Base-by-base conservation (phyloP, 2,888 invertebrate genomes). In the Drosophila monieri region DNA sequence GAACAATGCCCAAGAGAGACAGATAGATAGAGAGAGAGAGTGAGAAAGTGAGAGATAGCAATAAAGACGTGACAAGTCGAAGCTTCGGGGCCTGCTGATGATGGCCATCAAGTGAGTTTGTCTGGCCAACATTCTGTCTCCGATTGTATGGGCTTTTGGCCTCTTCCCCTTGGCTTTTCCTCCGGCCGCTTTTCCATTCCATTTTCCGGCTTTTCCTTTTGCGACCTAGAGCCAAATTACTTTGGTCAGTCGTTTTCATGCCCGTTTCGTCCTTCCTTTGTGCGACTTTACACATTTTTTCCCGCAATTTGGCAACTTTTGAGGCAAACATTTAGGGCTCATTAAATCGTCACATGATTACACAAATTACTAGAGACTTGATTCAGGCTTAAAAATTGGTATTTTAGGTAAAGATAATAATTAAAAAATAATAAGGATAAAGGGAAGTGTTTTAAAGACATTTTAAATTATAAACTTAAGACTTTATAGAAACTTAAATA, bases 51-150 rank as follows among this genome's bases (percentile, higher is more conserved):
- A 18, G 14, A 15, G n/a, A 47, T 6, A 47, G 15, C 15, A 35
- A 60, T 52, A 66, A 56, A 56, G 58, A 59, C 72, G 56, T 66
- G 69, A 71, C 76, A 72, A 74, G 71, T 75, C 51, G 72, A 56
- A 48, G 76, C 56, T 72, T 74, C 59, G 53, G 72, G 62, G 62
- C 73, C 48, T 58, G 47, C 53, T 69, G 75, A 72, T 52, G 73
- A 71, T 55, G 75, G 66, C 49, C 70, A 69, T 69, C 70, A 69
- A 69, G 64, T 37, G 46, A 52, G 69, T 54, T 69, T 49, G 60
- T 44, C 69, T 43, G 54, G 21, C 66, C 35, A 27, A 27, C 35
- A n/a, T n/a, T n/a, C n/a, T n/a, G 35, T 25, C 39, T 57, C 14
- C 14, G 56, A 49, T 57, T 67, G 35, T 37, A 49, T 44, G 43